Evolutionary conservation across 2,113 vertebrate genomes (phyloP), one percentile per base, ranked within the genome.

Genomic region (Peromyscus californicus): DNA sequence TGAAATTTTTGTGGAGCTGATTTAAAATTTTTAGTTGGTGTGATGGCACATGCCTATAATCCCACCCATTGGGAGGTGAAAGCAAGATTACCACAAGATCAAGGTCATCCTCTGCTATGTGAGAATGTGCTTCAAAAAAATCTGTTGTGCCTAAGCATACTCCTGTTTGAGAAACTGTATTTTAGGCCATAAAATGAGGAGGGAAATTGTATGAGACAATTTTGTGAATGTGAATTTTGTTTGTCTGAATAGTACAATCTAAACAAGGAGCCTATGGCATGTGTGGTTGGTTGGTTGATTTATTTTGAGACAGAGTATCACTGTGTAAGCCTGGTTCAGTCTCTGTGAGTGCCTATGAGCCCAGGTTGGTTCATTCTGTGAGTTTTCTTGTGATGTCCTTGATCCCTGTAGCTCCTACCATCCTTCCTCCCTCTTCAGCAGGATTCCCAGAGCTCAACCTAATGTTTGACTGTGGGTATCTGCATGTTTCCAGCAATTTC

Each of bases 171-270:
- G 72, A 93, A 94, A 19, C 8, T 70, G 16, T 16, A 67, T 26
- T 91, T 93, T 36, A 45, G 54, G 7, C 59, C 36, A 57, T 74
- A 94, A 86, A 84, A 78, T 9, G 82, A 78, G 26, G 51, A 31
- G 45, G 42, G 80, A 93, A 75, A 54, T 87, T 87, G 19, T 29
- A 72, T 89, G 65, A 39, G 72, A 87, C 2, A 89, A 48, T 89
- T 90, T 90, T 95, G 26, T 57, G 45, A 76, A 17, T 94, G n/a
- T 74, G 29, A 11, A n/a, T 83, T 96, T 94, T 85, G 61, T 96
- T 29, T 91, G 2, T 90, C 74, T 93, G 74, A 92, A 83, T 79
- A 87, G 36, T 75, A 21, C 89, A 65, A 82, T 9, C 72, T 93
- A 93, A 93, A 91, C 2, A 74, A 74, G 39, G 5, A 3, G 65